Evolutionary conservation across 2,797 vertebrate species (phyloP).

Genomic region (Enteromius anoplus): DNA sequence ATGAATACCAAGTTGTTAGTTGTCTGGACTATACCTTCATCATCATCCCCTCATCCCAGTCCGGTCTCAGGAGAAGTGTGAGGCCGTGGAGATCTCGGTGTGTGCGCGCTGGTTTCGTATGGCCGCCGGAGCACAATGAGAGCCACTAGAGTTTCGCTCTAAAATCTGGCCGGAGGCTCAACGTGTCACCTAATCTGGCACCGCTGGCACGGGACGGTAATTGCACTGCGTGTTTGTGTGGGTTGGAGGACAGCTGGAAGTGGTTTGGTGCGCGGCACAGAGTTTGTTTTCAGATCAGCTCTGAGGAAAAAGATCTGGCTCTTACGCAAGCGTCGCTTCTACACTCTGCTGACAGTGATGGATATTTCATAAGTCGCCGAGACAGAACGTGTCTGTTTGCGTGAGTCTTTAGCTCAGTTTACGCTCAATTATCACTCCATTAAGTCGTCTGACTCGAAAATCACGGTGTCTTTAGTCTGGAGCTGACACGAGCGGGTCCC

Average conservation of each 20-base stretch:
- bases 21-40: background rate
- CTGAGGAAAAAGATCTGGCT: constrained; percentile 66
- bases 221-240: constrained; percentile 53
- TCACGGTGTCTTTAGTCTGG: background rate
- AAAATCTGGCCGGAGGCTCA: constrained; percentile 74
- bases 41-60: background rate
- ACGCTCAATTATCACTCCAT: constrained; percentile 33
- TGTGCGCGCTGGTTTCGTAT: constrained; percentile 62
- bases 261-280: constrained; percentile 73
- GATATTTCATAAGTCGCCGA: constrained; percentile 52
- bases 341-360: constrained; percentile 54
- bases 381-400: constrained; percentile 43
- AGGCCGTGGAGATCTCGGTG: constrained; percentile 50
- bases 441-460: constrained; percentile 1
- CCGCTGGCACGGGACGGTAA: constrained; percentile 73
- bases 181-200: constrained; percentile 75
- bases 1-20: background rate
- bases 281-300: constrained; percentile 75
- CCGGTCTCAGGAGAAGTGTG: background rate
- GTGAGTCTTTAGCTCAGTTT: constrained; percentile 12
- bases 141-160: constrained; percentile 74
- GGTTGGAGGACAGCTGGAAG: constrained; percentile 78
- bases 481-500: background rate
- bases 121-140: constrained; percentile 72
- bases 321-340: constrained; percentile 65